A percentile compares a stretch with the other conserved stretches of the same genome.
These are phyloP conservation scores for Conomelus anceps DNA, from an alignment of 2,888 invertebrate species.

Conservation along the genomic window DNA sequence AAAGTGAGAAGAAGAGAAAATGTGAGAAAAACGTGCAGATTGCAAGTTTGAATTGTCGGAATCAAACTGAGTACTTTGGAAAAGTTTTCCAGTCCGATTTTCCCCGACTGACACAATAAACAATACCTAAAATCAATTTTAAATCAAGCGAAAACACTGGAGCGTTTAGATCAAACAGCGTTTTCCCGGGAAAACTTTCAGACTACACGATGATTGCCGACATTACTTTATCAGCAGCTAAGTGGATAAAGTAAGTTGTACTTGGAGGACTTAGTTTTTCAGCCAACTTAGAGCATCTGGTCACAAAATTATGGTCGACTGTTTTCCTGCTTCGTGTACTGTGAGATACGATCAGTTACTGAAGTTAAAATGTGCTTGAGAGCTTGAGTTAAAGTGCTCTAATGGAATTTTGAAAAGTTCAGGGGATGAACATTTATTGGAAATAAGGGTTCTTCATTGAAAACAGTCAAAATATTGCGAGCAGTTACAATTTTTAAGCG, in stretches of 20 bases:
- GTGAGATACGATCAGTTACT: not conserved
- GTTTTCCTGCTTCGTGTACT: not conserved
- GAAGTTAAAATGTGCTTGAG: not conserved
- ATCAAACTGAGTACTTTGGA: too few species aligned
- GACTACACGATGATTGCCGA: not conserved
- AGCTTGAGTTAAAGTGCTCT: too few species aligned
- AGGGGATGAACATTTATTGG: not conserved
- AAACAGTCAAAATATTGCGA: too few species aligned
- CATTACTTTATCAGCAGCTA: not conserved
- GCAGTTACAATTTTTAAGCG: not conserved
- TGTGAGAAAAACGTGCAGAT: not conserved
- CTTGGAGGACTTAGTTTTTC: too few species aligned
- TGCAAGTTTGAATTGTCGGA: not conserved
- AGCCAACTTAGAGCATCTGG: not conserved
- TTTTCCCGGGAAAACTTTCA: not conserved
- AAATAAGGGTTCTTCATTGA: not conserved
- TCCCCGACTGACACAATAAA: not conserved
- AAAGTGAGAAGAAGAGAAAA: too few species aligned
- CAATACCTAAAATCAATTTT: not conserved
- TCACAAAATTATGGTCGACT: not conserved
- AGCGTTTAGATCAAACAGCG: not conserved
- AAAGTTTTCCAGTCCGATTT: not conserved
- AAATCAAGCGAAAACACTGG: not conserved
- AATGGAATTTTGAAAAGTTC: too few species aligned
- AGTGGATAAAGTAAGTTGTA: not conserved